Evolutionary conservation across 2,888 invertebrate species (phyloP), one percentile per base, ranked within the genome.

Genomic region (Sylvicola cinctus): DNA sequence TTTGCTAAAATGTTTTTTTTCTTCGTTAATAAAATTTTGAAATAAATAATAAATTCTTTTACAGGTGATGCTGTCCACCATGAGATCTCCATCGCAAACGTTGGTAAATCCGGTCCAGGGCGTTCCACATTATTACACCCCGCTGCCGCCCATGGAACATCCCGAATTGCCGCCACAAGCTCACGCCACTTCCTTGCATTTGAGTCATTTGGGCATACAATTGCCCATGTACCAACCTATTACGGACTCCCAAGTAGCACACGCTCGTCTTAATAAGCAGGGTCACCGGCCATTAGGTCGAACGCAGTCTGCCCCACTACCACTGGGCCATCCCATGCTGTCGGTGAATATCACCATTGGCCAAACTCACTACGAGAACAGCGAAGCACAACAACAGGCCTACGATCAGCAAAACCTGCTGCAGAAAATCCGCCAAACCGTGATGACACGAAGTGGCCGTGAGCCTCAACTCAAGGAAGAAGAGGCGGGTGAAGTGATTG

Each of bases 251-350:
- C 72, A 71, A 58, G 63, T 61, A 42, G 72, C 72, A 31, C 69
- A 71, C 49, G 70, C 70, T 43, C 66, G 76, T 46, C 65, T 78
- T 37, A 65, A 66, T 61, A 77, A 76, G 62, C 65, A 68, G 51
- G 68, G 71, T 46, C 79, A 79, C 43, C 63, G 85, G 34, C 85
- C 85, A 23, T 64, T 90, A 45, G 87, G 88, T 38, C 74, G 93
- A 51, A 93, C 93, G 38, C 91, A 93, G 61, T 91, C 91, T 31
- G 91, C 91, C 3, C 88, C 88, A 2, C 60, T 88, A 45, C 85
- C 85, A 16, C 62, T 91, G 36, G 88, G 88, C 2, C 85, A 88
- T 61, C 85, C 88, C 16, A 74, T 84, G 67, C 67, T 88, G 36
- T 50, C 52, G 36, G 47, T 52, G 51, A 64, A 55, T 40, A 42